Conservation (phyloP, 2,888 invertebrate genomes). For the Cosmorhoe ocellata region DNA sequence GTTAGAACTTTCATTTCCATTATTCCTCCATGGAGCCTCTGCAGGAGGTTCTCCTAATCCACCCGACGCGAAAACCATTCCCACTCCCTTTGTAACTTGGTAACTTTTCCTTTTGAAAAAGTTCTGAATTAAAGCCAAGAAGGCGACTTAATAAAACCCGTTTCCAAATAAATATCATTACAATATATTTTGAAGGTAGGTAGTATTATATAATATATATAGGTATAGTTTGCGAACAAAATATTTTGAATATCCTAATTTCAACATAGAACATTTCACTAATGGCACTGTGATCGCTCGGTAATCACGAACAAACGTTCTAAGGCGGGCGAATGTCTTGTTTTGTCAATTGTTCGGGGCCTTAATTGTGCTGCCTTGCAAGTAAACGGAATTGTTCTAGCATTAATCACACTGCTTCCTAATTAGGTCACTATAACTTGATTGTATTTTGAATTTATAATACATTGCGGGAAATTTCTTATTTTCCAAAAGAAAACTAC, state of each 20-base stretch:
- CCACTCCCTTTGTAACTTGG: conserved; percentile 49
- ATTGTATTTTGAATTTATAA: conserved; percentile 15
- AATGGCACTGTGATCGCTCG: conserved; percentile 16
- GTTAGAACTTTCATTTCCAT: conserved; percentile 68
- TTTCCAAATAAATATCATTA: conserved; percentile 41
- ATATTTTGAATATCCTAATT: neutral
- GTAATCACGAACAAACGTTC: conserved; percentile 30
- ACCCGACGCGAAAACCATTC: conserved; percentile 55
- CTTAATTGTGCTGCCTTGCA: conserved; percentile 26
- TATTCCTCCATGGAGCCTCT: conserved; percentile 55
- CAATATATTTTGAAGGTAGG: conserved; percentile 1
- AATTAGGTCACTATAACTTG: conserved; percentile 26
- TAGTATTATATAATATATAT: too few species aligned
- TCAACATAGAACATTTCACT: neutral
- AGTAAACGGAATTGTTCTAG: conserved; percentile 23
- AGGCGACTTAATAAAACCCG: conserved; percentile 45
- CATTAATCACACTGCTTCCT: conserved; percentile 29
- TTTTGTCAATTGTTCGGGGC: conserved; percentile 31
- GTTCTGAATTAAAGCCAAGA: conserved; percentile 51
- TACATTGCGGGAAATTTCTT: neutral
- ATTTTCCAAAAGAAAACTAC: neutral
- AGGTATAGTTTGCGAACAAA: conserved; percentile 1
- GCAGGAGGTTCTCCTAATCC: conserved; percentile 60
- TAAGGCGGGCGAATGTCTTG: conserved; percentile 26
- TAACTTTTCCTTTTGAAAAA: conserved; percentile 54